Base-by-base conservation (phyloP, 2,113 vertebrate species). In the Bathybates hornii region DNA sequence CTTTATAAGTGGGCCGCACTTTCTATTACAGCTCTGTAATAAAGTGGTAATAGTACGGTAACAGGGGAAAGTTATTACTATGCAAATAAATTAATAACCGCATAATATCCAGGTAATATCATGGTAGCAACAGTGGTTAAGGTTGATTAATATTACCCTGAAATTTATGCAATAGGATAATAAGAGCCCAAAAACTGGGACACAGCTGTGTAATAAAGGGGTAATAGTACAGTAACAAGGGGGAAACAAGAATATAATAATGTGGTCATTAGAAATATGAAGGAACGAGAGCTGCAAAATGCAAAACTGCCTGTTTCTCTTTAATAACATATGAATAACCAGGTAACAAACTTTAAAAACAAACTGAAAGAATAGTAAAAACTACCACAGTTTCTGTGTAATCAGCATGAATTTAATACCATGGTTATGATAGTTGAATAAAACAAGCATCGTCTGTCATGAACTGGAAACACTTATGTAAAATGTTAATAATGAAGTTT, bases 31-130 rank as follows among this genome's bases (percentile, higher is more conserved):
- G 59, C 29, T 19, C 59, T 63, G 29, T 63, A 63, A 34, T 34
- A 63, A 63, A 63, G 57, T 0, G 27, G 14, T 32, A 59, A 32
- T 32, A 59, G 8, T 0, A 59, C 7, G 0, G 56, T 59, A 61
- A 59, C 14, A 59, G 56, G 57, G 7, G 14, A 24, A 9, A 6
- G 27, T 61, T 9, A 61, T 2, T 32, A 17, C 56, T 29, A 59
- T 29, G 13, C 24, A 59, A 59, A 29, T 59, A 59, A 2, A 57
- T 29, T 0, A 29, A 57, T 57, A 57, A 16, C 56, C 4, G 3
- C 24, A 29, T 29, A 9, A 57, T 16, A 54, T 50, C 48, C 7
- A 50, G 8, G 48, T 50, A 50, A 9, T 50, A 50, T 50, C 17
- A 9, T 19, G 48, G 48, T 50, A 50, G 48, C 7, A 19, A 50